Evolutionary conservation across 2,797 vertebrate species (phyloP), one percentile per base, ranked within the genome.

Genomic region (Anguilla pacifica): DNA sequence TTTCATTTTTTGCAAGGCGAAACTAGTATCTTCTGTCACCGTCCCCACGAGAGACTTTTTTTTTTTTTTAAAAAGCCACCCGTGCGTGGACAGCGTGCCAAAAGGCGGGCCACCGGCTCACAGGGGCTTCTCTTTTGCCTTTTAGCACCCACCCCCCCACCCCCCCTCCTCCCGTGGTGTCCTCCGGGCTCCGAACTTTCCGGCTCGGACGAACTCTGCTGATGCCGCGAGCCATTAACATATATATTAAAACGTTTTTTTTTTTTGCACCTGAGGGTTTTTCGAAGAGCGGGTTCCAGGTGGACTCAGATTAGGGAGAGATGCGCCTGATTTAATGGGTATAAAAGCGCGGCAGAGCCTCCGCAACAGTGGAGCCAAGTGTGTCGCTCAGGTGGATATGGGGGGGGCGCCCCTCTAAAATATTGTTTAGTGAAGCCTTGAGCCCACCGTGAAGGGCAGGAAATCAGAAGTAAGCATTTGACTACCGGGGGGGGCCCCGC

Each of bases 201-300:
- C 25, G 31, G 49, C 1, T 85, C 83, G 85, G 35, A 35, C 46
- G 51, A 70, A 46, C 83, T 84, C 55, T 49, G 31, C 77, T 22
- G 79, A 72, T 15, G 74, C 61, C 59, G 64, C 17, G 17, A 46
- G 67, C 72, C 39, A 89, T 89, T 89, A 88, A 88, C 81, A 87
- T 88, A 82, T 43, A 84, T 59, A 39, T 83, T 74, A 83, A 43
- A 49, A 43, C 28, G 67, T 64, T 31, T 31, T 31, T 35, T 35
- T 35, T 51, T 74, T 72, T n/a, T 49, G 31, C 53, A 53, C 5
- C 11, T 83, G 82, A 83, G 31, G 3, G 35, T 35, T 49, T 74
- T 53, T 9, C 49, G 28, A 7, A 83, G 61, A 84, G 84, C 72
- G 1, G 35, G 83, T 28, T 55, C 81, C 49, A 49, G 82, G 9